Percentiles rank a stretch among this genome's conserved stretches.
These are phyloP conservation scores for Oscheius myriophilus DNA, from an alignment of 2,888 invertebrate species.

Conservation along the genomic window DNA sequence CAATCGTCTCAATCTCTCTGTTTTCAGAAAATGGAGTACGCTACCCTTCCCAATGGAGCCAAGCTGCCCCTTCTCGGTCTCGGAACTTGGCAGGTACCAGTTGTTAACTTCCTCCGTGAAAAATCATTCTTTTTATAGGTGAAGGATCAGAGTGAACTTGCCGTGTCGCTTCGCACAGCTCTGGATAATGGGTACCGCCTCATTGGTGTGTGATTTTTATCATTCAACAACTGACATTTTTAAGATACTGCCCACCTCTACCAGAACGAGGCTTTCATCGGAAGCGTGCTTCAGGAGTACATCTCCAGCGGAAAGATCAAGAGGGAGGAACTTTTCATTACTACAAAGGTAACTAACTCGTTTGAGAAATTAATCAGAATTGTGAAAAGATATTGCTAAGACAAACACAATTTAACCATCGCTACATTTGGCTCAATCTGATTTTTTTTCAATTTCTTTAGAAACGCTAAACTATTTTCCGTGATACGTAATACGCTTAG, in stretches of 20 bases:
- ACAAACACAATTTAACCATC: no score
- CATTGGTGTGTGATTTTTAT: conserved; percentile 73
- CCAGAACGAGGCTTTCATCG: conserved; percentile 80
- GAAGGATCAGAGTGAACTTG: conserved; percentile 50
- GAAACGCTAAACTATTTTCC: no score
- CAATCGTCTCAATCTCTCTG: neutral
- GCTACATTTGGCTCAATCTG: no score
- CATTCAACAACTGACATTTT: conserved; percentile 5
- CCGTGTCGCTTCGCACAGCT: conserved; percentile 58
- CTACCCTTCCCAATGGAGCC: conserved; percentile 52
- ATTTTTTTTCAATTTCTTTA: no score
- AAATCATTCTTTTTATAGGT: conserved; percentile 27
- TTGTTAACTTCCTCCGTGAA: neutral
- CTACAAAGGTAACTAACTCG: conserved; percentile 61
- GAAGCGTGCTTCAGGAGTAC: conserved; percentile 77
- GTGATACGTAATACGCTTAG: no score
- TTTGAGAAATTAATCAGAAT: no score
- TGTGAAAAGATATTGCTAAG: no score
- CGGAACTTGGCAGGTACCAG: conserved; percentile 60
- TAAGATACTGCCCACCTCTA: conserved; percentile 75
- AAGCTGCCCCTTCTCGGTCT: conserved; percentile 61
- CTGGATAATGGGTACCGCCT: conserved; percentile 68
- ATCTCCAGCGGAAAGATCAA: conserved; percentile 78
- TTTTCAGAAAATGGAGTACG: conserved; percentile 6
- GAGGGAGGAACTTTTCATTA: conserved; percentile 64